Base-by-base conservation (phyloP, 2,113 vertebrate genomes). In the Pangasianodon hypophthalmus region DNA sequence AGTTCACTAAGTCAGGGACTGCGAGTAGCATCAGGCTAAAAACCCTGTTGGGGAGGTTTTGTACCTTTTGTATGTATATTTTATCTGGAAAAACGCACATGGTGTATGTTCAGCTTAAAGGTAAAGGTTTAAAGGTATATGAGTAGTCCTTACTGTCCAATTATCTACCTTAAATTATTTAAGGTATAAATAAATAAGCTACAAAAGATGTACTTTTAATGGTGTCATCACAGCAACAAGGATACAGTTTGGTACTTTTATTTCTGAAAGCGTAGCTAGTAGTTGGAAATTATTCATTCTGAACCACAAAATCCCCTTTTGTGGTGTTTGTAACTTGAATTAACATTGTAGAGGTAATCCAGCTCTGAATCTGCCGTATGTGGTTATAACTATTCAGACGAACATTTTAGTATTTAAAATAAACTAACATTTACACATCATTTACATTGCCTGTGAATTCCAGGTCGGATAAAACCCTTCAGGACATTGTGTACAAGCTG, bases 401-500 rank as follows among this genome's bases (percentile, higher is more conserved):
- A 75, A 75, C 14, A 14, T 19, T 73, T 44, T 44, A 44, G 71
- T 21, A 26, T 73, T 19, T 26, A 14, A n/a, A 14, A n/a, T 50
- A 32, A 82, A 52, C 29, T n/a, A 19, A 32, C 16, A 32, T 82
- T 54, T 54, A 32, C 29, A 32, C 50, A 71, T 82, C 50, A 41
- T 71, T 29, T 44, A 60, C 50, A 41, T 85, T 84, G 14, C 16
- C 64, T 88, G 21, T 86, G 80, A 92, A 96, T 94, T 93, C 83
- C 64, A 99, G 98, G 94, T 99, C 98, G 93, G 98, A 99, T 95
- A 99, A 99, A 97, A 99, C 98, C 91, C 97, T 99, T 88, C 99
- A 99, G 95, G 98, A 99, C 95, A 99, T 99, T 86, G 99, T 99
- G 67, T 99, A 99, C 96, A 99, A 99, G 94, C 95, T 99, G 95